Evolutionary conservation across 2,888 invertebrate species (phyloP), one percentile per base, ranked within the genome.

Genomic region (Drosophila cracens): DNA sequence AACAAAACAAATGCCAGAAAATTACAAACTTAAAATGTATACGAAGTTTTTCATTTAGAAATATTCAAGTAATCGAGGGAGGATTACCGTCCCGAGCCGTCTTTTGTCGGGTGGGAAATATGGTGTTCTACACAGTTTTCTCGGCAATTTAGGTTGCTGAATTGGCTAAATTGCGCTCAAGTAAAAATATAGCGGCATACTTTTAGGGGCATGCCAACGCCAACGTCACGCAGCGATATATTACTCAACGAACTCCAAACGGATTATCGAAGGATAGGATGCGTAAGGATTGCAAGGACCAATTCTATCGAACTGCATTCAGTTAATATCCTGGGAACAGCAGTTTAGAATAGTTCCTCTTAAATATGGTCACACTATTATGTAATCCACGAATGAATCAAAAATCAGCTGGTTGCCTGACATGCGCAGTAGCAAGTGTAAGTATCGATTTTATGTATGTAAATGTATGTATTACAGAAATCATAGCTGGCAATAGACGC

Each of bases 1-100:
- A 79, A 78, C 68, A 63, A 76, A 81, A 83, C 70, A 58, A 79
- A 65, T 83, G 80, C 70, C 75, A 82, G 82, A 84, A 84, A 87
- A 80, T 79, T 70, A 79, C 51, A 76, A 79, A 70, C 51, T 53
- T 36, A 27, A 59, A 56, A 40, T 25, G 36, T 25, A 25, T 5
- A 25, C 5, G 0, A 21, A 31, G 8, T 13, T 21, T 59, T 65
- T 64, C 16, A 49, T 21, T 5, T 16, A 6, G 10, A n/a, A 40
- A 40, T 40, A n/a, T 40, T 40, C n/a, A 40, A n/a, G 8, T 40
- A 40, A 11, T 40, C 40, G n/a, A n/a, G 40, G 38, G 10, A 40
- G 40, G 40, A n/a, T 38, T 38, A n/a, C 10, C 36, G 16, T 36
- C 5, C 36, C 36, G 36, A 5, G 6, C 5, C 18, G 10, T 25